Conservation (phyloP, 2,113 vertebrate species). For the Scomber japonicus region DNA sequence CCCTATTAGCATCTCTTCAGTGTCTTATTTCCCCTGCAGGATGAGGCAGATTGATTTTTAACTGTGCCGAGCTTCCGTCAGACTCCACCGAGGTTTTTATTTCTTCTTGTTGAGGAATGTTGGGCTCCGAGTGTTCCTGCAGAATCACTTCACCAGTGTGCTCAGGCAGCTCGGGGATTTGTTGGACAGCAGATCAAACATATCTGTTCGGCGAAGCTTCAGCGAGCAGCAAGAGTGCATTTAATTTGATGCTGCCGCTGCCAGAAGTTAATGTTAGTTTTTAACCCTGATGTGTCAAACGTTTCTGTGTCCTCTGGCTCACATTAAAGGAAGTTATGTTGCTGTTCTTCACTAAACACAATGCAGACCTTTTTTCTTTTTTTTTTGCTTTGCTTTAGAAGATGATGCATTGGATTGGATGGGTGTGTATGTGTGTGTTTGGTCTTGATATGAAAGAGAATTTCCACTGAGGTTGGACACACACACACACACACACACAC, state of each 20-base stretch:
- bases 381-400: no score
- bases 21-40: background rate
- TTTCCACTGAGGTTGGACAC: conserved; percentile 42
- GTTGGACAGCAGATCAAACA: background rate
- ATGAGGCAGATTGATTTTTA: no score
- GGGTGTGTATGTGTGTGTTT: conserved; percentile 9
- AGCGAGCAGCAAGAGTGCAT: background rate
- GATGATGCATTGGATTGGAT: background rate
- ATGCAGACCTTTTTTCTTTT: background rate
- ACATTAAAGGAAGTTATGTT: background rate
- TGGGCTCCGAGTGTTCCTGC: conserved; percentile 9
- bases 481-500: background rate
- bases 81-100: background rate
- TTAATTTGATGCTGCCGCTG: background rate
- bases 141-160: background rate
- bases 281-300: background rate
- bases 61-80: background rate
- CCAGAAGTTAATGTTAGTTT: background rate
- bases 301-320: background rate
- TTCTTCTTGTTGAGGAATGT: conserved; percentile 12
- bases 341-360: background rate
- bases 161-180: background rate
- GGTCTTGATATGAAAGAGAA: conserved; percentile 23
- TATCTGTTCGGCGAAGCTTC: background rate
- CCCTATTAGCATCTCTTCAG: background rate